Conservation (phyloP, 2,797 vertebrate genomes). For the Erpetoichthys calabaricus region DNA sequence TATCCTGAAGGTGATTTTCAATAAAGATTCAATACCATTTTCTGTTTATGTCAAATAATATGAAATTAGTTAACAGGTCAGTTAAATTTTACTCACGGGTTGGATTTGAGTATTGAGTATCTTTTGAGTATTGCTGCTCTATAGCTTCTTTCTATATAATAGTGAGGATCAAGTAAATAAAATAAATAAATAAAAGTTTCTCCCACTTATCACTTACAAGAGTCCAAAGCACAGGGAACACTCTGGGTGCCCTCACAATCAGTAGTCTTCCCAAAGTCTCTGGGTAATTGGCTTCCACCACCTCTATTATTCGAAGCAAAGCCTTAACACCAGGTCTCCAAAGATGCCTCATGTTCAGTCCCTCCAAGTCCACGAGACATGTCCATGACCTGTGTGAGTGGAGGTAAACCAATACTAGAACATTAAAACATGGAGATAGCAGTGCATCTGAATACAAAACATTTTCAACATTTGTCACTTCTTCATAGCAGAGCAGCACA, state of each 20-base stretch:
- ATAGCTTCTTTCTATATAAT: too few species aligned
- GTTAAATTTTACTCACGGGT: too few species aligned
- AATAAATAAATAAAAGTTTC: too few species aligned
- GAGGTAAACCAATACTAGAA: background rate
- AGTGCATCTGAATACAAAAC: background rate
- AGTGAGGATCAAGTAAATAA: too few species aligned
- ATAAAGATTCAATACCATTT: too few species aligned
- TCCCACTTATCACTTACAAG: constrained; percentile 50
- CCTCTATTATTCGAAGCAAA: constrained; percentile 77
- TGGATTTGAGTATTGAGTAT: too few species aligned
- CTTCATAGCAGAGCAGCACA: too few species aligned
- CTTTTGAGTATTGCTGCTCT: too few species aligned
- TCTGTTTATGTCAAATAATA: too few species aligned
- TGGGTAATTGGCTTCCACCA: constrained; percentile 84
- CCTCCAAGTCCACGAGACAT: constrained; percentile 83
- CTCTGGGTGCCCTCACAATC: constrained; percentile 73
- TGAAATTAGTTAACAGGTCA: too few species aligned
- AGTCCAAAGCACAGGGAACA: constrained; percentile 90
- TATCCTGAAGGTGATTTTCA: too few species aligned
- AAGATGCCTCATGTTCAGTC: constrained; percentile 84
- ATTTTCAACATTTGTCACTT: too few species aligned
- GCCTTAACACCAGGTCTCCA: constrained; percentile 85
- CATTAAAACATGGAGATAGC: background rate
- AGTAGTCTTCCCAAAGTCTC: constrained; percentile 80
- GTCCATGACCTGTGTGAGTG: constrained; percentile 68